Conservation (phyloP, 2,888 invertebrate genomes). For the Halictus ligatus region DNA sequence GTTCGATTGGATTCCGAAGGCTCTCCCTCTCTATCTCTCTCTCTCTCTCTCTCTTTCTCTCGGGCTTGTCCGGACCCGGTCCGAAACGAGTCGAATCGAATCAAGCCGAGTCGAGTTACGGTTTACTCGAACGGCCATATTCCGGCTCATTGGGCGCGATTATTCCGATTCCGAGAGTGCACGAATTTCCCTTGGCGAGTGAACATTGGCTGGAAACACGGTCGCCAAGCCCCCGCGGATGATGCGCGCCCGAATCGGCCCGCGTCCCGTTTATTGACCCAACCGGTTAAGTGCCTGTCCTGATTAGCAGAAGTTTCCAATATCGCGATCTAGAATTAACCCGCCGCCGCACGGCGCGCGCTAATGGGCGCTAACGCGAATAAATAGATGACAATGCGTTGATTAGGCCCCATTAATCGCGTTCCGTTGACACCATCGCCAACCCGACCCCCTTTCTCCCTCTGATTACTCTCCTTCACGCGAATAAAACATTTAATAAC, state of each 20-base stretch:
- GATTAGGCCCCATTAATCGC: conserved; percentile 58
- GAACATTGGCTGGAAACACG: conserved; percentile 64
- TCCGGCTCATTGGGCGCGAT: conserved; percentile 61
- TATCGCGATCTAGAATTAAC: conserved; percentile 67
- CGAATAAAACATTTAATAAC: neutral
- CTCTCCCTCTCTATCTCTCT: no score
- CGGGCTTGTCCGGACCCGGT: neutral
- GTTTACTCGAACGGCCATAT: conserved; percentile 57
- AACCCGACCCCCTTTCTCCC: conserved; percentile 23
- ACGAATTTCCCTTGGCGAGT: conserved; percentile 63
- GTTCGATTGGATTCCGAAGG: neutral
- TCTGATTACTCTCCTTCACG: conserved; percentile 37
- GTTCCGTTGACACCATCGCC: neutral
- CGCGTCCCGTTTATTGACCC: conserved; percentile 69
- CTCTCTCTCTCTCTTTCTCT: neutral
- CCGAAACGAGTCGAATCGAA: neutral
- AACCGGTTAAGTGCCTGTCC: conserved; percentile 67
- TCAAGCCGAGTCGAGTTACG: conserved; percentile 40
- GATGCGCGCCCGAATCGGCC: conserved; percentile 54
- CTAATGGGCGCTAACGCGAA: conserved; percentile 53
- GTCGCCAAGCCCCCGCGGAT: conserved; percentile 41
- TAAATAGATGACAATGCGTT: conserved; percentile 65
- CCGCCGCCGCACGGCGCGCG: neutral
- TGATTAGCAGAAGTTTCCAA: conserved; percentile 73
- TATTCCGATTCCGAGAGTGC: conserved; percentile 55